Base-by-base conservation (phyloP, 2,797 vertebrate species). In the Labeo calbasu region DNA sequence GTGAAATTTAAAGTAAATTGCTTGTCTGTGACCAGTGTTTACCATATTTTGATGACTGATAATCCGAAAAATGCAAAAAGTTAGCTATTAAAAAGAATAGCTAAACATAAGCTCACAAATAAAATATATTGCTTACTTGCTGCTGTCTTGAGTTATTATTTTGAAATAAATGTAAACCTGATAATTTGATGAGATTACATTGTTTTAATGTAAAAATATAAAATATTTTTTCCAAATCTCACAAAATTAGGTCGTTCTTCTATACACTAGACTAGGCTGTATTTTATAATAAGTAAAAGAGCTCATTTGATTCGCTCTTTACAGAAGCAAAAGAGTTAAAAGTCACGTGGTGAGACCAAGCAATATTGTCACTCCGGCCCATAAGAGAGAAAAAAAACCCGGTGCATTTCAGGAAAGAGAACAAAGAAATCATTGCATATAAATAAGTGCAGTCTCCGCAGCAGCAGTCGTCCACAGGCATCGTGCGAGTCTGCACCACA, bases 381-480 rank as follows among this genome's bases (percentile, higher is more conserved):
- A 88, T 82, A 86, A 79, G 15, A 75, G 28, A 32, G 3, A n/a
- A 81, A 71, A 79, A 81, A 88, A 89, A 88, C n/a, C n/a, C 19
- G 28, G 88, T 82, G 65, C 78, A 84, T 84, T 83, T 78, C 76
- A 77, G 57, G 77, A 80, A 51, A 84, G 87, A 85, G 90, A 91
- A 94, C 92, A 94, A 92, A 93, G 93, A 92, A 91, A 92, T 91
- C 88, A 82, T 86, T 91, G 91, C 90, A 70, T 91, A 92, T 94
- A 92, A 93, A 94, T 92, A 32, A 79, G 40, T 69, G 78, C 61
- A 63, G 53, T 32, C 43, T 23, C 25, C 6, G 25, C n/a, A 36
- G 69, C 86, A 87, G 86, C 90, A 83, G 77, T 77, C 71, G 69
- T 36, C 71, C 61, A 53, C 81, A 65, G 80, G 57, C 84, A 51